Percentiles rank a stretch among this genome's conserved stretches.
These are phyloP conservation scores for Orius insidiosus DNA, from an alignment of 1,140 invertebrate genomes.

Conservation along the genomic window DNA sequence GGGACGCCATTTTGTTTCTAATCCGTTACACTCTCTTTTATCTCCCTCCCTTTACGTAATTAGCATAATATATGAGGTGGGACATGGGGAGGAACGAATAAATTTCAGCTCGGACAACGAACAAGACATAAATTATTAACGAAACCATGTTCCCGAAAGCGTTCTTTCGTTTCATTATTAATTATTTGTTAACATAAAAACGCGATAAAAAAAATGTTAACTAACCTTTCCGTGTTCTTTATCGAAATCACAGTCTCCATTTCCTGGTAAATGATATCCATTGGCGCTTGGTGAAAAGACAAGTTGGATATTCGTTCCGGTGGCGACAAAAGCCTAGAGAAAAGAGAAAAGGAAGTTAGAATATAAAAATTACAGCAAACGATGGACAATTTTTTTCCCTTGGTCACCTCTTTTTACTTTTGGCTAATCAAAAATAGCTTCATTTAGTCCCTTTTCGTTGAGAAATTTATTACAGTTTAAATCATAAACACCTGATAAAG, in stretches of 20 bases:
- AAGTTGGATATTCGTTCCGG: constrained; percentile 84
- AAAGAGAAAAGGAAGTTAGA: not conserved
- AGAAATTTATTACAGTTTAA: too few species aligned
- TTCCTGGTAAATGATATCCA: constrained; percentile 46
- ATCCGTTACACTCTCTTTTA: not conserved
- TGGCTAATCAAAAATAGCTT: too few species aligned
- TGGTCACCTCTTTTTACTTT: too few species aligned
- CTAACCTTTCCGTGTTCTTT: constrained; percentile 87
- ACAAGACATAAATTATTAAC: not conserved
- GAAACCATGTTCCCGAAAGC: too few species aligned
- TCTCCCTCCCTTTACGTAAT: not conserved
- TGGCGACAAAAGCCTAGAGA: constrained; percentile 65
- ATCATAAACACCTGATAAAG: too few species aligned
- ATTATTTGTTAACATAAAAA: too few species aligned
- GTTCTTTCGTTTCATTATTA: too few species aligned
- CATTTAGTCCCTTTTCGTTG: too few species aligned
- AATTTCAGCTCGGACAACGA: not conserved
- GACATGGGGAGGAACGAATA: not conserved
- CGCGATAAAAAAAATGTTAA: not conserved
- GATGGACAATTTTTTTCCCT: too few species aligned
- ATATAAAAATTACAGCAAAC: too few species aligned
- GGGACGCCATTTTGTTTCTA: constrained; percentile 5
- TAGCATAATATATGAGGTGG: not conserved
- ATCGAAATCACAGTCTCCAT: constrained; percentile 81
- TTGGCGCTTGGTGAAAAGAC: constrained; percentile 57